Conservation (phyloP, 2,113 vertebrate genomes). For the Aegithalos caudatus region DNA sequence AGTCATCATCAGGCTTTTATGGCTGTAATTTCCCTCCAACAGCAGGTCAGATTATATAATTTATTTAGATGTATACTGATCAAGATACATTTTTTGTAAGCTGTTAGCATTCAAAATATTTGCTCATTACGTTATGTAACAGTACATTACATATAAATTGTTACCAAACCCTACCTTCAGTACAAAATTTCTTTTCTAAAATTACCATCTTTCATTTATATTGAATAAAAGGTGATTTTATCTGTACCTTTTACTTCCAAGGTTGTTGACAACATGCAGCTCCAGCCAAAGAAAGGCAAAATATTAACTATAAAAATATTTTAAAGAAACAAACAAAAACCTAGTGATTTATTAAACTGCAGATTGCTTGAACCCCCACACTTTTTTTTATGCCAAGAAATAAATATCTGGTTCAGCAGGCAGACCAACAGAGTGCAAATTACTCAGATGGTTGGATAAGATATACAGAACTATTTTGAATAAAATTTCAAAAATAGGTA, state of each 20-base stretch:
- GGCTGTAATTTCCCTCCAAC: neutral
- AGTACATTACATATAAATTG: neutral
- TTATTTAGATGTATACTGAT: neutral
- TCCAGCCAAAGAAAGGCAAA: neutral
- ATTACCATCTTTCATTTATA: neutral
- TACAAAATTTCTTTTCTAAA: neutral
- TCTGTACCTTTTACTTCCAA: neutral
- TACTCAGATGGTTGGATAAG: neutral
- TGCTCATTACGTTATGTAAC: neutral
- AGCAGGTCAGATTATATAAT: neutral
- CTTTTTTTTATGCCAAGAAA: neutral
- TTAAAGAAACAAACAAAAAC: neutral
- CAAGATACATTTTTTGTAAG: neutral
- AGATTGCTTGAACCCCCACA: neutral
- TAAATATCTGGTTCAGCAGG: constrained; percentile 26
- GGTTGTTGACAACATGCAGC: neutral
- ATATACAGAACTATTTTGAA: neutral
- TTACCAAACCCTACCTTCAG: neutral
- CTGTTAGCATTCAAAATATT: neutral
- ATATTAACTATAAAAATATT: neutral
- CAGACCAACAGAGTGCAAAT: neutral
- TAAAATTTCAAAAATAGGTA: neutral
- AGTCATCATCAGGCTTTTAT: neutral
- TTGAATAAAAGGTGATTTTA: neutral
- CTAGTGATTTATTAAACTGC: neutral